phyloP scores from a whole-genome alignment of 92 coral and sea anemone genomes.

The Umimayanthus chanpuru region DNA sequence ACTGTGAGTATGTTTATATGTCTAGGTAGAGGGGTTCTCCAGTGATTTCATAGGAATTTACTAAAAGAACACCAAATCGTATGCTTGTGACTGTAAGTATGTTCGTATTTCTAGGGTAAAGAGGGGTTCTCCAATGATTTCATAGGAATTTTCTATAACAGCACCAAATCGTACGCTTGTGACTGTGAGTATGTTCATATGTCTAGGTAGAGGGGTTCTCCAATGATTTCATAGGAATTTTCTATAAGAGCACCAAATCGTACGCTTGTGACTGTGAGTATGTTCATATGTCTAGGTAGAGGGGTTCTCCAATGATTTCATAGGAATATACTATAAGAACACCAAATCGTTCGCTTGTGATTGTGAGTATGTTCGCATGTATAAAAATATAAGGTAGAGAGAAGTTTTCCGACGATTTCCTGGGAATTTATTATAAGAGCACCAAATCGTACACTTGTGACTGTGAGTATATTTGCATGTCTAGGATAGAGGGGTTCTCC shows the following conservation, averaged over 20 bases:
- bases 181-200: constrained; percentile 60
- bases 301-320: constrained; percentile 6
- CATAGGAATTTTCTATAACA: constrained; percentile 60
- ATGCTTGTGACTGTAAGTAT: constrained; percentile 84
- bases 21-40: not conserved
- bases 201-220: constrained; percentile 34
- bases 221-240: constrained; percentile 67
- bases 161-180: constrained; percentile 73
- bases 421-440: constrained; percentile 62
- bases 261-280: constrained; percentile 83
- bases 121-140: constrained; percentile 4
- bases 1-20: constrained; percentile 61
- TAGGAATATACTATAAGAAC: constrained; percentile 62
- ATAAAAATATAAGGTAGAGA: not conserved
- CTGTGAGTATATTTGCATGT: constrained; percentile 49
- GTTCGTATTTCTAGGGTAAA: not conserved
- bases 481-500: constrained; percentile 33
- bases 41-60: constrained; percentile 58
- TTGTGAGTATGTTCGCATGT: constrained; percentile 61
- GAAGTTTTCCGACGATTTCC: not conserved
- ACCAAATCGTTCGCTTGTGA: constrained; percentile 72
- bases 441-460: constrained; percentile 71
- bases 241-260: constrained; percentile 57
- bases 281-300: not conserved
- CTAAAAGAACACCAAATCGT: constrained; percentile 58